Base-by-base conservation (phyloP, 2,888 invertebrate genomes). In the Geophilus truncorum region DNA sequence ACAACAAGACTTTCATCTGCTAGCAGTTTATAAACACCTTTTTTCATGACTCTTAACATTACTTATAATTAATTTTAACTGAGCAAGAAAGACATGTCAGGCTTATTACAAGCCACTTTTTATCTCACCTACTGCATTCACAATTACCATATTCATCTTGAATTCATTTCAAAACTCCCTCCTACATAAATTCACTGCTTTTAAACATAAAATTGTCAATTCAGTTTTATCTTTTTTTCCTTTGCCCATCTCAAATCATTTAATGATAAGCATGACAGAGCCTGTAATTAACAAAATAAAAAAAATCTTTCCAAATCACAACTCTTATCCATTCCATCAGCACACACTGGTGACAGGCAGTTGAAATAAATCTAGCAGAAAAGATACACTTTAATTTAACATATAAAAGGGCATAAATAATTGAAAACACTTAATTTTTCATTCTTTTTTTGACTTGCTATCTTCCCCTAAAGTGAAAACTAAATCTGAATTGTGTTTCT, bases 181-280 rank as follows among this genome's bases (percentile, higher is more conserved):
- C 21, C 1, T 62, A 23, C 23, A 62, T 62, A 23, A 23, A 62
- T 62, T 62, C 57, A 21, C 57, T 62, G 21, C 57, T 62, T 62
- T 62, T 21, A 21, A 62, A 62, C 57, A 62, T 62, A 62, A 62
- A 62, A 62, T 62, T 62, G 57, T 62, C 57, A 62, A 62, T 23
- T 62, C 57, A 21, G 21, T 18, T 62, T 62, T 18, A 4, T 18
- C 18, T 62, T 62, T 62, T 62, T n/a, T n/a, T n/a, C n/a, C 21
- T 21, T 18, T 18, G 23, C 57, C 57, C 57, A 62, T 62, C 57
- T 62, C 21, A 21, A 62, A 62, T 62, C 21, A 62, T 62, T 62
- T 10, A 21, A 62, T 62, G 57, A 62, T 62, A 62, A 62, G 57
- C 21, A 23, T 62, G 57, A 62, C 57, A 62, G 57, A 62, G 21